A percentile compares a stretch with the other conserved stretches of the same genome.
Conservation (phyloP, 2,113 vertebrate species). For the Pachycephala philippinensis region DNA sequence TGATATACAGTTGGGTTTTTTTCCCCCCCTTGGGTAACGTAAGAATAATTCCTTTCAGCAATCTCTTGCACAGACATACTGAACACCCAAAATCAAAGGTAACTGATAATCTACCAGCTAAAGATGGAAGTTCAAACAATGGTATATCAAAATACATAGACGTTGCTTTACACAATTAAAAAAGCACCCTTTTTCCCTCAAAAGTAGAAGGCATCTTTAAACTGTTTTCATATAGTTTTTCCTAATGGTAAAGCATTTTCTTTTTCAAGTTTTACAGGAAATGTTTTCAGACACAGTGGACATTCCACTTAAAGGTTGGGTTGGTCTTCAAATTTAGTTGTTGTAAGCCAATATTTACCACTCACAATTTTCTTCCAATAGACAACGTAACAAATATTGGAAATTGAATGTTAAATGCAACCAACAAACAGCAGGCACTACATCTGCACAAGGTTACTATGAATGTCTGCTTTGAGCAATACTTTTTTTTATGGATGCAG, state of each 20-base stretch:
- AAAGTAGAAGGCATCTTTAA: constrained; percentile 75
- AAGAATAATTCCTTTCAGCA: constrained; percentile 66
- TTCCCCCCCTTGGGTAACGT: constrained; percentile 59
- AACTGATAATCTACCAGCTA: constrained; percentile 76
- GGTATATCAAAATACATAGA: constrained; percentile 81
- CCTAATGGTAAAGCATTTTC: constrained; percentile 69
- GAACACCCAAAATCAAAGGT: constrained; percentile 65
- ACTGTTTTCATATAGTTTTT: constrained; percentile 67
- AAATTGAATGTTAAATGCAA: constrained; percentile 27
- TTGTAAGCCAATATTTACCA: constrained; percentile 33
- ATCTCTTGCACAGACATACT: constrained; percentile 66
- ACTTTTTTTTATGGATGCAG: constrained; percentile 41
- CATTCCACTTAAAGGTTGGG: constrained; percentile 38
- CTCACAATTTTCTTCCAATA: constrained; percentile 34
- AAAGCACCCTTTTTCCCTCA: constrained; percentile 79
- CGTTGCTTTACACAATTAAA: constrained; percentile 71
- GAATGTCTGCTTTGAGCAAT: constrained; percentile 33
- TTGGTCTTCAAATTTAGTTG: constrained; percentile 10
- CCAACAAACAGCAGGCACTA: constrained; percentile 30
- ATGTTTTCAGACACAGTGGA: constrained; percentile 67
- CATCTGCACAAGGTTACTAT: constrained; percentile 37
- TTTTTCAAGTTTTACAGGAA: constrained; percentile 92
- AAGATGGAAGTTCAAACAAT: constrained; percentile 91
- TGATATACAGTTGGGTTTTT: constrained; percentile 57
- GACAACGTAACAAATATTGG: background rate